phyloP scores from a whole-genome alignment of 2,888 invertebrate genomes.

The Disparrhopalites patrizii region DNA sequence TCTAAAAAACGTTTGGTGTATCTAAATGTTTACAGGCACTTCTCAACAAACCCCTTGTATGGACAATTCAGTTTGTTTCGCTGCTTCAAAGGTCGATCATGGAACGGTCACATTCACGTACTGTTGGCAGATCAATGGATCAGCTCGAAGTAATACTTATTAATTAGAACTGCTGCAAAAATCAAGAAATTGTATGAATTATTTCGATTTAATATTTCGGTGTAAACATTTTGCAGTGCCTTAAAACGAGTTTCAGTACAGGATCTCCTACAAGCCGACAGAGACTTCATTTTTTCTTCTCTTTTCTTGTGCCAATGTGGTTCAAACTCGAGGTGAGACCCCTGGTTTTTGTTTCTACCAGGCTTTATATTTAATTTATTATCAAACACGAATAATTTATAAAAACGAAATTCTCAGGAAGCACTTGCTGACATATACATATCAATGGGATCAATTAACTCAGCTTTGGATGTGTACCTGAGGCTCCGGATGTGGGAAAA shows the following conservation, averaged over 20 bases:
- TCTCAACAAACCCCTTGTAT: slow-evolving; percentile 64
- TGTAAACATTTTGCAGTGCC: neutral
- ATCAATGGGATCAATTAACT: slow-evolving; percentile 76
- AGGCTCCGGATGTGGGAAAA: slow-evolving; percentile 83
- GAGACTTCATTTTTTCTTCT: slow-evolving; percentile 10
- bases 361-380: too few species aligned
- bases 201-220: neutral
- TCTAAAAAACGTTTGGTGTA: too few species aligned
- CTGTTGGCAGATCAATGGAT: slow-evolving; percentile 80
- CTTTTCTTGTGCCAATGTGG: slow-evolving; percentile 10
- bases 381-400: neutral
- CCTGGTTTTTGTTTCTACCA: too few species aligned
- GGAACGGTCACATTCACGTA: slow-evolving; percentile 72
- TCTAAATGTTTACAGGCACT: slow-evolving; percentile 53
- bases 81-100: slow-evolving; percentile 70
- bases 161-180: neutral
- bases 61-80: slow-evolving; percentile 71
- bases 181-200: neutral
- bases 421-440: slow-evolving; percentile 74
- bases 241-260: neutral
- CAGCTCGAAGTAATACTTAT: slow-evolving; percentile 64
- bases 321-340: slow-evolving; percentile 16
- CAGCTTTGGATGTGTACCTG: slow-evolving; percentile 74
- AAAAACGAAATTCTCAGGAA: slow-evolving; percentile 51
- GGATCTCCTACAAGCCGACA: neutral